These are phyloP conservation scores for Dromaius novaehollandiae DNA, from an alignment of 2,113 vertebrate species.

Conservation along the genomic window DNA sequence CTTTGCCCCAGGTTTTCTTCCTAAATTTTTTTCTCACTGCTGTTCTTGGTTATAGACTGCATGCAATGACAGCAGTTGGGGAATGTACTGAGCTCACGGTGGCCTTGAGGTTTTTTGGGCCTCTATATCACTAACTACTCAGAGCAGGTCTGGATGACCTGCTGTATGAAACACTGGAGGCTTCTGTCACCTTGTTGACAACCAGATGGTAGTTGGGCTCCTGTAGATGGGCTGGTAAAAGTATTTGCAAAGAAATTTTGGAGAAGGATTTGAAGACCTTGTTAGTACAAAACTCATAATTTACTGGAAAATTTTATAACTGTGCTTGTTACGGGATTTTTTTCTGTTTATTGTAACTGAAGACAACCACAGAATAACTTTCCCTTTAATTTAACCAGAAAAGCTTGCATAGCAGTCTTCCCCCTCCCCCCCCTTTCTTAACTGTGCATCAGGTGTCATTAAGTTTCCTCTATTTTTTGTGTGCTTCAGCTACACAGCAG, in stretches of 20 bases:
- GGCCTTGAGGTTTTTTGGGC: not conserved
- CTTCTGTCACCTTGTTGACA: not conserved
- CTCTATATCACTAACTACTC: not conserved
- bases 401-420: not conserved
- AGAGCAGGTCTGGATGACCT: not conserved
- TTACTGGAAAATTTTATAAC: not conserved
- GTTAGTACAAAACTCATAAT: not conserved
- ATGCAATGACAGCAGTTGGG: not conserved
- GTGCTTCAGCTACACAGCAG: not conserved
- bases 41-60: not conserved
- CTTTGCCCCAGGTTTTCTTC: rapidly evolving
- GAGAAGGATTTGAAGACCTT: not conserved
- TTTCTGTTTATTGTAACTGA: not conserved
- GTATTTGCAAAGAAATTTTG: not conserved
- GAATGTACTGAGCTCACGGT: not conserved
- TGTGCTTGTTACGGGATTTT: not conserved
- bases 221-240: not conserved
- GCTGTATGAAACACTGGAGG: not conserved
- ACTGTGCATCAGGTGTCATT: not conserved
- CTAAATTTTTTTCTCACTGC: not conserved
- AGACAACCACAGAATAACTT: not conserved
- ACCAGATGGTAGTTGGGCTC: not conserved
- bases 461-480: not conserved
- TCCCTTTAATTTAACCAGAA: not conserved
- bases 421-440: not conserved